These are phyloP conservation scores for Ptychochromis oligacanthus DNA, from an alignment of 2,113 vertebrate genomes.

Conservation along the genomic window DNA sequence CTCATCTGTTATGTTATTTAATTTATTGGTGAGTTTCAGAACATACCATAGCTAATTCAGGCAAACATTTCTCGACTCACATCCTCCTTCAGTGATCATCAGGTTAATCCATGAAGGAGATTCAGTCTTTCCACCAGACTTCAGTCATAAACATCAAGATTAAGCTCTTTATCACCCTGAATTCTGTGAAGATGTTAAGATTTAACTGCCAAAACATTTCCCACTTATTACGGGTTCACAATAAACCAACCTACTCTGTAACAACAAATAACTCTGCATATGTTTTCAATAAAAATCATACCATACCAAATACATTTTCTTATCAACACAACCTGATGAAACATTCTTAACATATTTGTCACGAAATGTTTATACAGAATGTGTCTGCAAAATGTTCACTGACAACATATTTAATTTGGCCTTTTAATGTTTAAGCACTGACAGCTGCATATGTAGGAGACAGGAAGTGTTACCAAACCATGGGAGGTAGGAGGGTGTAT, in stretches of 20 bases:
- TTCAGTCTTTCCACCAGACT: not conserved
- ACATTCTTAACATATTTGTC: not conserved
- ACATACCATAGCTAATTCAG: not conserved
- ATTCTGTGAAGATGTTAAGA: not conserved
- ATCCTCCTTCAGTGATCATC: not conserved
- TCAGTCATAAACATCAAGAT: not conserved
- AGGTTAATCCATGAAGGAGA: not conserved
- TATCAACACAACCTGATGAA: not conserved
- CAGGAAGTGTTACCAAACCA: not conserved
- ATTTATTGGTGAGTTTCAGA: not conserved
- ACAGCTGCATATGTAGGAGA: not conserved
- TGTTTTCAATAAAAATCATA: not conserved
- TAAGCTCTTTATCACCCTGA: not conserved
- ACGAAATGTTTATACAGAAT: not conserved
- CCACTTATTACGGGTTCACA: not conserved
- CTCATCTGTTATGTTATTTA: not conserved
- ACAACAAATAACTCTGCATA: not conserved
- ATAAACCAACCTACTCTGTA: not conserved
- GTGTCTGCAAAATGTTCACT: not conserved
- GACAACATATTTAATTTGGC: not conserved
- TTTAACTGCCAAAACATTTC: not conserved
- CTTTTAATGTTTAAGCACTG: not conserved
- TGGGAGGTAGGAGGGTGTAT: not conserved
- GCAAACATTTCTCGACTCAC: not conserved
- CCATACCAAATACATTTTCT: not conserved